Base-by-base conservation (phyloP, 2,888 invertebrate genomes). In the Plebejus argus region DNA sequence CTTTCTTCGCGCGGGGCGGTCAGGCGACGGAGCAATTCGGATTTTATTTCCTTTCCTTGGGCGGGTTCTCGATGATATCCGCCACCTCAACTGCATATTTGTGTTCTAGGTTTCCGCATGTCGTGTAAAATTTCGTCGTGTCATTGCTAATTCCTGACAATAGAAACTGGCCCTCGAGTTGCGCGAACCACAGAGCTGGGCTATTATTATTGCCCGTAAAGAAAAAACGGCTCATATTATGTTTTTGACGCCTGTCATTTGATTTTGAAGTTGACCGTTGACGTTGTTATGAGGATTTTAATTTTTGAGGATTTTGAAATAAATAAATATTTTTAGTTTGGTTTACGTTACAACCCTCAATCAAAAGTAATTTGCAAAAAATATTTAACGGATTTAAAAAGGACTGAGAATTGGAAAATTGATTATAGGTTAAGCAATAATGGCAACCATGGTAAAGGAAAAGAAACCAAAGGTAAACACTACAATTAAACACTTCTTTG, bases 391-490 rank as follows among this genome's bases (percentile, higher is more conserved):
- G 15, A 28, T 66, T 18, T 15, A 66, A 20, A 28, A 66, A 15
- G 23, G 12, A 8, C 61, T 23, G 12, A 12, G 61, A 28, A 15
- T 66, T 66, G 1, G 15, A 61, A 15, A 28, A 18, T 10, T 20
- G 28, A 33, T 28, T 28, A 6, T 15, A 66, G 15, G 3, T 23
- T 61, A 10, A 12, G 28, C 15, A 70, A 81, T 76, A 77, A 93
- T 93, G 93, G 92, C 93, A 80, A 90, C 92, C 72, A 88, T 93
- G 89, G 82, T 91, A 15, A 93, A 91, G 83, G 92, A 91, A 81
- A 92, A 92, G 86, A 87, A 86, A 35, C 86, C 84, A 80, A 88
- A 90, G 83, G 93, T 93, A 87, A 35, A 77, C 45, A 39, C 20
- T 39, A 39, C 45, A 45, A 45, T 45, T 18, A 66, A 18, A 28